phyloP scores from a whole-genome alignment of 2,113 vertebrate genomes.

The Alouatta palliata region DNA sequence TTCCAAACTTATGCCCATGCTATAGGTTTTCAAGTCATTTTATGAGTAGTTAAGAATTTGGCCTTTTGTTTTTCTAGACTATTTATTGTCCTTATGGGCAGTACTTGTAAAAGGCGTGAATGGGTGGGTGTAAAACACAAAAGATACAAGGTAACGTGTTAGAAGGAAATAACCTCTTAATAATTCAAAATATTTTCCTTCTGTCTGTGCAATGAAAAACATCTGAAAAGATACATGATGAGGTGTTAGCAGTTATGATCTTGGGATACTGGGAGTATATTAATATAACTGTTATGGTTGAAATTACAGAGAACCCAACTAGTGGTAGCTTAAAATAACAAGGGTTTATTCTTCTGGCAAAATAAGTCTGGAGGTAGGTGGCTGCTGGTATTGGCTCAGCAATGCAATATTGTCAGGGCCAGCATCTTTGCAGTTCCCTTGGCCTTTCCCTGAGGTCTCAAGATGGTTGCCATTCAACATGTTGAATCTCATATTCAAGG shows the following conservation, averaged over 20 bases:
- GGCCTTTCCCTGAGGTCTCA: background rate
- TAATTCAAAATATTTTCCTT: conserved; percentile 41
- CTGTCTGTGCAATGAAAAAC: background rate
- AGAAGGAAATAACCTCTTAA: background rate
- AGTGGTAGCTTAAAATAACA: conserved; percentile 40
- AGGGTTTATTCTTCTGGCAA: conserved; percentile 8
- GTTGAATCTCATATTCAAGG: background rate
- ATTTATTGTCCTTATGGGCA: background rate
- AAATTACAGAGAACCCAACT: background rate
- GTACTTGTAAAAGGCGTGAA: background rate
- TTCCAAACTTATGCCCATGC: background rate
- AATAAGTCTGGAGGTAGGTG: conserved; percentile 6
- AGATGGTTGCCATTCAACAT: background rate
- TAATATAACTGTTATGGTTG: background rate
- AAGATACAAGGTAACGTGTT: background rate
- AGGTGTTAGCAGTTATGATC: background rate
- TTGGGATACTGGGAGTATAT: background rate
- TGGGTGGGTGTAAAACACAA: background rate
- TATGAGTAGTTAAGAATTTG: background rate
- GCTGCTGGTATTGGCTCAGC: background rate
- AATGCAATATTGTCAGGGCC: background rate
- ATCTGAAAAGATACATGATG: background rate
- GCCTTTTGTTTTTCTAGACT: conserved; percentile 19
- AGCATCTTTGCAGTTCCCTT: conserved; percentile 21
- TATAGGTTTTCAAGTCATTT: background rate